Conservation (phyloP, 2,113 vertebrate species). For the Charadrius vociferus region DNA sequence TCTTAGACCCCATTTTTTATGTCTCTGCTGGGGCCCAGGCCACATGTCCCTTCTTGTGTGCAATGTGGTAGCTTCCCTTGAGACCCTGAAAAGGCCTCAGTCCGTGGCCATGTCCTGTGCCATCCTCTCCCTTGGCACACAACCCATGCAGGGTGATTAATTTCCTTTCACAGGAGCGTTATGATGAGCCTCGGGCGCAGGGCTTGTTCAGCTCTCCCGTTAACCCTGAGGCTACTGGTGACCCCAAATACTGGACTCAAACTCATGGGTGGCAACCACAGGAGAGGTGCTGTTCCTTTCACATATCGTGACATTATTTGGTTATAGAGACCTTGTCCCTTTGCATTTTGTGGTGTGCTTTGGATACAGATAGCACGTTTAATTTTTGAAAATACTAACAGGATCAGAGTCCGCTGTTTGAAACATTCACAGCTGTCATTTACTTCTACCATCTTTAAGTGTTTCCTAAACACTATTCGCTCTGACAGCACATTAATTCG, state of each 20-base stretch:
- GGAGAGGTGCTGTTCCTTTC: not conserved
- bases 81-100: not conserved
- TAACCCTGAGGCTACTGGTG: not conserved
- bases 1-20: not conserved
- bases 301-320: rapidly evolving
- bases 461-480: not conserved
- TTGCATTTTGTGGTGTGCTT: not conserved
- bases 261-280: not conserved
- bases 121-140: not conserved
- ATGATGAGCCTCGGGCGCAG: not conserved
- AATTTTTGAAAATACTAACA: not conserved
- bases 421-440: not conserved
- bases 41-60: rapidly evolving
- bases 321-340: not conserved
- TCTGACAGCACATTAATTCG: not conserved
- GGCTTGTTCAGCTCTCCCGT: not conserved
- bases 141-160: not conserved
- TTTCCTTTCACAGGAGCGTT: not conserved
- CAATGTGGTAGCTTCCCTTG: not conserved
- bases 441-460: not conserved
- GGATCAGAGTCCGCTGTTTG: not conserved
- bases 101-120: rapidly evolving
- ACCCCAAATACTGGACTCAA: not conserved
- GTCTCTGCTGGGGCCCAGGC: not conserved
- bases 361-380: not conserved